A percentile compares a stretch with the other conserved stretches of the same genome.
These are phyloP conservation scores for Podargus strigoides DNA, from an alignment of 2,797 vertebrate genomes.

Conservation along the genomic window DNA sequence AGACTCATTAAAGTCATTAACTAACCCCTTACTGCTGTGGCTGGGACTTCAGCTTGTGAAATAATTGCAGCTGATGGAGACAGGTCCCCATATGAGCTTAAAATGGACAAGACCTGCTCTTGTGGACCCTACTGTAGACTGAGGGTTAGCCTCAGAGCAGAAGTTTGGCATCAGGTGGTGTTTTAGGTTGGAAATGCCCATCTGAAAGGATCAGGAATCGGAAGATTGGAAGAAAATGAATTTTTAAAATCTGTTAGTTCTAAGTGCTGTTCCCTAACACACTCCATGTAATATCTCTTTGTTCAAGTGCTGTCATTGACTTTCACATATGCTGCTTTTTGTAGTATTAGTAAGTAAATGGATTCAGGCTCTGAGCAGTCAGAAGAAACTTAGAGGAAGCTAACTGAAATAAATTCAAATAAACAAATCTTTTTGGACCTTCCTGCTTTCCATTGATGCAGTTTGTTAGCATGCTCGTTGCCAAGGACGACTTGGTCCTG, in stretches of 20 bases:
- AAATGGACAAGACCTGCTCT: not conserved
- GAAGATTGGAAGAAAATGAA: not conserved
- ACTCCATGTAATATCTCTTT: not conserved
- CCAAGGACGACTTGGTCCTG: not conserved
- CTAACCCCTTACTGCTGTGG: not conserved
- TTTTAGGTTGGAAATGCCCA: not conserved
- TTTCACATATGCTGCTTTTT: not conserved
- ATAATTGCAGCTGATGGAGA: not conserved
- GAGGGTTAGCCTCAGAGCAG: not conserved
- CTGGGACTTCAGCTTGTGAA: not conserved
- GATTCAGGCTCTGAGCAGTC: not conserved
- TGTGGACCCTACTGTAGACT: not conserved
- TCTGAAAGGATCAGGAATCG: not conserved
- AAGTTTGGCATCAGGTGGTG: not conserved
- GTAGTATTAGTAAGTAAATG: not conserved
- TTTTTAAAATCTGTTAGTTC: not conserved
- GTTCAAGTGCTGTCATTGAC: not conserved
- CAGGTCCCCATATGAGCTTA: not conserved
- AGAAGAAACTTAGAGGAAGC: not conserved
- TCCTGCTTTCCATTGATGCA: not conserved
- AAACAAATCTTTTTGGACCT: not conserved
- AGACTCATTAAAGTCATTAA: not conserved
- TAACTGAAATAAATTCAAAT: not conserved
- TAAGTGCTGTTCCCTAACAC: not conserved
- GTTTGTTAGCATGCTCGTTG: not conserved